Evolutionary conservation across 2,888 invertebrate genomes (phyloP), one percentile per base, ranked within the genome.

Genomic region (Tubiluchus corallicola): DNA sequence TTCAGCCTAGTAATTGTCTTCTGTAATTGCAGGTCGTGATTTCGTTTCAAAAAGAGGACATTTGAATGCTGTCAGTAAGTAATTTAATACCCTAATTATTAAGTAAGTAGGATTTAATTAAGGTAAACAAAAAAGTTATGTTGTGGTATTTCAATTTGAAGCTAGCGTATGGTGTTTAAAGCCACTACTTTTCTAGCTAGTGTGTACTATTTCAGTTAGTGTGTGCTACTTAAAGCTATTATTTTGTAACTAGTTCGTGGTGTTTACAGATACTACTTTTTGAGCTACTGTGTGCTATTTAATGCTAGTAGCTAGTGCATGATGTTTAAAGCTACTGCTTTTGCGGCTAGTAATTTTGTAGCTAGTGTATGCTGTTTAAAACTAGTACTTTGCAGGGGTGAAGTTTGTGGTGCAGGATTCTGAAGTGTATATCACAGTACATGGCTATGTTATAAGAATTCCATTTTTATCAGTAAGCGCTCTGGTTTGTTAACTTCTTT

Each of bases 51-150:
- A 29, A 9, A 29, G 29, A 9, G n/a, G 29, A 9, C 9, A n/a
- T 29, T n/a, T 9, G n/a, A 29, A 29, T 29, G 29, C 29, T n/a
- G n/a, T 29, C 29, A 29, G 29, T 29, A 29, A 29, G 29, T 29
- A 29, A 9, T 29, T 29, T 9, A 29, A 29, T 9, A 9, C n/a
- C 9, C 29, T 29, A 29, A 9, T 9, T 9, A 29, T 9, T 29
- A n/a, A n/a, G n/a, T n/a, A n/a, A n/a, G n/a, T n/a, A n/a, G n/a
- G n/a, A n/a, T n/a, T n/a, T n/a, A n/a, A n/a, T n/a, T n/a, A n/a
- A n/a, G n/a, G n/a, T n/a, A n/a, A n/a, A n/a, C n/a, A n/a, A n/a
- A n/a, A n/a, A n/a, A n/a, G n/a, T n/a, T n/a, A n/a, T n/a, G n/a
- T n/a, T n/a, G n/a, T n/a, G n/a, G n/a, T n/a, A n/a, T n/a, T n/a